phyloP scores from a whole-genome alignment of 1,140 invertebrate species.

The Leptinotarsa texana region DNA sequence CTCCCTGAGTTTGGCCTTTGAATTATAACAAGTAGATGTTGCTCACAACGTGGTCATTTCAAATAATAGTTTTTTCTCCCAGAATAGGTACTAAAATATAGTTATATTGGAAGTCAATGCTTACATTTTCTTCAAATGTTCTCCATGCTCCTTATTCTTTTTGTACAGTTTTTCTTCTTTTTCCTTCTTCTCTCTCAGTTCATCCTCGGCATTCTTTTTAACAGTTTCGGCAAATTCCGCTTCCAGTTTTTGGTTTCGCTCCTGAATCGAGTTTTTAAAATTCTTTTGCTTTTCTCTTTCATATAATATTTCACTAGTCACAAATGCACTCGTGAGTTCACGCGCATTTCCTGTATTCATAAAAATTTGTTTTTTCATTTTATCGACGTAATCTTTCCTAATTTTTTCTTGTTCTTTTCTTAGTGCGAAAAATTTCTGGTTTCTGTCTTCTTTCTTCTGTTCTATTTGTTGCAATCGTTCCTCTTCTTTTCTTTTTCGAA shows the following conservation, averaged over 20 bases:
- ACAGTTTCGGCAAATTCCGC: conserved; percentile 32
- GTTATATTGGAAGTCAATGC: not conserved
- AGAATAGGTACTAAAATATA: no score
- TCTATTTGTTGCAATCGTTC: conserved; percentile 35
- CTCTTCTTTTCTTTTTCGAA: conserved; percentile 43
- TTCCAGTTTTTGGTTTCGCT: conserved; percentile 39
- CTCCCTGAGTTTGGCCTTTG: no score
- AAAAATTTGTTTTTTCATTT: conserved; percentile 43
- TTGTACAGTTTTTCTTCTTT: conserved; percentile 22
- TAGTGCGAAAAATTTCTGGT: conserved; percentile 38
- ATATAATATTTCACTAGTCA: conserved; percentile 41
- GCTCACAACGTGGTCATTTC: no score
- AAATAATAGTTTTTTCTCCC: no score
- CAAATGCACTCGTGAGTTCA: conserved; percentile 42
- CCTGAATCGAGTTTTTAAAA: conserved; percentile 38
- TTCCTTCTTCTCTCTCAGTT: conserved; percentile 34
- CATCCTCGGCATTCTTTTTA: conserved; percentile 31
- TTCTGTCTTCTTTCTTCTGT: conserved; percentile 41
- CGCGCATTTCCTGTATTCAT: conserved; percentile 30
- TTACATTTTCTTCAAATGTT: conserved; percentile 33
- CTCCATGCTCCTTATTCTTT: conserved; percentile 30
- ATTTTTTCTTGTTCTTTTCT: conserved; percentile 45
- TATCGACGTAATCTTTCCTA: conserved; percentile 40
- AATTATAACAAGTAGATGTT: no score
- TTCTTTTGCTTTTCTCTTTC: conserved; percentile 45